Evolutionary conservation across 2,797 vertebrate genomes (phyloP), one percentile per base, ranked within the genome.

Genomic region (Lutjanus argentimaculatus): DNA sequence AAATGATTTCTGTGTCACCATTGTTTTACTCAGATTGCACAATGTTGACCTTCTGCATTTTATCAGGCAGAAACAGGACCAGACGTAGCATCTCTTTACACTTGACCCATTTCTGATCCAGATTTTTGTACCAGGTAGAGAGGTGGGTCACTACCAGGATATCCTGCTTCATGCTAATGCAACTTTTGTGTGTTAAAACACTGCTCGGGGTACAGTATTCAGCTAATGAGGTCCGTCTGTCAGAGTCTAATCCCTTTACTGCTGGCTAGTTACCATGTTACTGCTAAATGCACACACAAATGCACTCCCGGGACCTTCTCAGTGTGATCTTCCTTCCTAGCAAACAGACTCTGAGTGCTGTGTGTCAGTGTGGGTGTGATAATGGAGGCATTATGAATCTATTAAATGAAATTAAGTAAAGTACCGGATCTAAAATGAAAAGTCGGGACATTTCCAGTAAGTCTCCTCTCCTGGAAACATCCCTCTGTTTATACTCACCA

Each of bases 191-290:
- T n/a, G 22, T 43, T 17, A 56, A 15, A 43, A 7, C 22, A 46
- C 30, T 12, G 15, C 59, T 73, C 21, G 14, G n/a, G 5, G 7
- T 63, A 2, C 40, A 45, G n/a, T 67, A 3, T 36, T 36, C 42
- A 40, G 45, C 55, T 43, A 58, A 59, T 21, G 15, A 51, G 55
- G 55, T 58, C 9, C 1, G 43, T 13, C 55, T 16, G 43, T 43
- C 36, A 46, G 15, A 48, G 45, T 46, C 25, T 67, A 67, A 72
- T 77, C 80, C 30, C 30, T 49, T 11, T 42, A 42, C 42, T 72
- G 42, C 8, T 21, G 73, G 55, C 56, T 49, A 8, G 51, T 67
- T 14, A 45, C 53, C 30, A 36, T 36, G 30, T 36, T 36, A 36
- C 30, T 6, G 53, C 45, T 48, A 36, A 52, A 55, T 36, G 30